A percentile compares a stretch with the other conserved stretches of the same genome.
These are phyloP conservation scores for Resseliella maxima DNA, from an alignment of 2,888 invertebrate species.

Conservation along the genomic window DNA sequence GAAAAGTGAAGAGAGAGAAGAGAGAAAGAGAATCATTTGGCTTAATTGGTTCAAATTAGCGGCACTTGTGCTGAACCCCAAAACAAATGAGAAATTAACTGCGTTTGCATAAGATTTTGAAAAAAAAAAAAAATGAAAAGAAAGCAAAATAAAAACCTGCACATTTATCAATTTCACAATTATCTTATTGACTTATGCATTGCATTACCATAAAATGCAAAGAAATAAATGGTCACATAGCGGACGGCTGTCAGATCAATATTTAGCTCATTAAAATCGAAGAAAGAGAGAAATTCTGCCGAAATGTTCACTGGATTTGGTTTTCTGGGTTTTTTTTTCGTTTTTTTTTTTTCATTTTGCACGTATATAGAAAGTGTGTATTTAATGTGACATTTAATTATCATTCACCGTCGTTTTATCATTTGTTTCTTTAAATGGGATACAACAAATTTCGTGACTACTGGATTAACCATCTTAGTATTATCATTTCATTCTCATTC, in stretches of 20 bases:
- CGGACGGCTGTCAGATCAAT: neutral
- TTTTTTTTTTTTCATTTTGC: too few species aligned
- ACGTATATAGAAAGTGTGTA: neutral
- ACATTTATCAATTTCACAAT: slow-evolving; percentile 8
- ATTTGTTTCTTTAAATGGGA: slow-evolving; percentile 7
- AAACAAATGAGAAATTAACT: neutral
- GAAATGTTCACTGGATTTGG: neutral
- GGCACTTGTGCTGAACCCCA: slow-evolving; percentile 16
- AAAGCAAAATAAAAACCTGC: slow-evolving; percentile 7
- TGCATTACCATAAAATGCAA: neutral
- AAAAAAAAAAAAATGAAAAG: too few species aligned
- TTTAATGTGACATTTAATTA: slow-evolving; percentile 29
- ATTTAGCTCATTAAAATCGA: neutral
- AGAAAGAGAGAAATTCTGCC: neutral
- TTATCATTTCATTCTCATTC: neutral
- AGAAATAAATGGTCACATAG: slow-evolving; percentile 9
- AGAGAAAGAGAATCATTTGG: too few species aligned
- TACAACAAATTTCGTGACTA: slow-evolving; percentile 48
- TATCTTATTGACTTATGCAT: slow-evolving; percentile 23
- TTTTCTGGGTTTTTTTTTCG: slow-evolving; percentile 2
- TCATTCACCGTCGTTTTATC: neutral
- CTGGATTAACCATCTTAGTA: neutral
- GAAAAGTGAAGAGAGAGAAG: too few species aligned
- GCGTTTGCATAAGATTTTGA: neutral
- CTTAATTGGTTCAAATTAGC: slow-evolving; percentile 46